Evolutionary conservation across 2,888 invertebrate species (phyloP), one percentile per base, ranked within the genome.

Genomic region (Flabesymbios commensalis): DNA sequence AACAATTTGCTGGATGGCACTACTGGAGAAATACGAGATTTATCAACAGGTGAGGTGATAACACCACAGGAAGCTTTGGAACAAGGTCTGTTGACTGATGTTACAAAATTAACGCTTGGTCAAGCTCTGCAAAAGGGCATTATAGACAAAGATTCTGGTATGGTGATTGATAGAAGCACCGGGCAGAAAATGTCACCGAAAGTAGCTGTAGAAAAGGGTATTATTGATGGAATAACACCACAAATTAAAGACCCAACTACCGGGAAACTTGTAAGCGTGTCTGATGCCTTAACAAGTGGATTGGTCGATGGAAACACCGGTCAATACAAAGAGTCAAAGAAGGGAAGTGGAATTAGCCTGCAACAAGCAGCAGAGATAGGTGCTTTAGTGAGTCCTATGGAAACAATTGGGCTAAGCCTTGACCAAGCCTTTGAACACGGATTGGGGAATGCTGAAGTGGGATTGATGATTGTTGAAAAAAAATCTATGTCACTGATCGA

Each of bases 221-320:
- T 96, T 51, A 89, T 89, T 80, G 94, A 94, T 76, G 92, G 94
- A 4, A 93, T 71, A n/a, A 72, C 72, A 57, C 77, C 79, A 10
- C 59, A 77, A 2, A 19, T 78, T 58, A 71, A 69, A 10, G 91
- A 95, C 84, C 92, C 93, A 29, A 88, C 88, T 75, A 78, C 89
- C 26, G 93, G 93, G 0, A 88, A 90, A 66, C 31, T 42, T 14
- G 14, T 63, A 7, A 45, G 52, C 5, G 4, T 65, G n/a, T 49
- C 33, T 29, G 59, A 59, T 17, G 63, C 65, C 33, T 31, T 65
- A 5, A 33, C 33, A 3, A 24, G 45, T 5, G 59, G 60, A 2
- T 41, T 63, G 2, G 26, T 63, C 33, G 63, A 65, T 49, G 54
- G 2, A 17, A 19, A 51, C 2, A 17, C 28, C 3, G 39, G 19